Conservation (phyloP, 2,888 invertebrate species). For the Mythimna pallens region DNA sequence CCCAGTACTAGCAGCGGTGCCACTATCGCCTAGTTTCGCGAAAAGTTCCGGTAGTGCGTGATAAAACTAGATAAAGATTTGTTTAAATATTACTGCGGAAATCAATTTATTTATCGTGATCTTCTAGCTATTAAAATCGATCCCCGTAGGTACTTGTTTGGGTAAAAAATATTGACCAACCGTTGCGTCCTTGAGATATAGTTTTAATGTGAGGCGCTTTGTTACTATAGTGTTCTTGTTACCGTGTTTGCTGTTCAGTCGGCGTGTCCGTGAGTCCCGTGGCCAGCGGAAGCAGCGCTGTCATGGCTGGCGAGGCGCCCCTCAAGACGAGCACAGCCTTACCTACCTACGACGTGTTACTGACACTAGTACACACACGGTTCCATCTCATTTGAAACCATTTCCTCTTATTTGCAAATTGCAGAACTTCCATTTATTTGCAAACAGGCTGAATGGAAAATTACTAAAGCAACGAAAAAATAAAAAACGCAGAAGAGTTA, state of each 20-base stretch:
- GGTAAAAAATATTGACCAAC: conserved; percentile 43
- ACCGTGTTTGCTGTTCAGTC: conserved; percentile 61
- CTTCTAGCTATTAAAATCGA: conserved; percentile 44
- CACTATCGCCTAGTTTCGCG: conserved; percentile 31
- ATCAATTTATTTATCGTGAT: conserved; percentile 54
- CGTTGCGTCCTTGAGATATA: conserved; percentile 46
- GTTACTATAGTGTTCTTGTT: conserved; percentile 36
- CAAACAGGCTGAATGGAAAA: conserved; percentile 50
- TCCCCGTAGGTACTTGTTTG: conserved; percentile 38
- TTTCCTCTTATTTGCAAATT: conserved; percentile 72
- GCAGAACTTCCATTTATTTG: conserved; percentile 48
- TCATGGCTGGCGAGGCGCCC: conserved; percentile 87
- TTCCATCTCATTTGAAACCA: conserved; percentile 82
- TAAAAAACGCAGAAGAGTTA: conserved; percentile 16
- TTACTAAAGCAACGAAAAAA: conserved; percentile 28
- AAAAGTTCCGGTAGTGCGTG: conserved; percentile 51
- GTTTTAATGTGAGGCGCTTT: conserved; percentile 23
- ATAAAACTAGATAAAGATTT: conserved; percentile 55
- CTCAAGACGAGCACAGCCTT: conserved; percentile 74
- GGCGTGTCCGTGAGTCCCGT: conserved; percentile 68
- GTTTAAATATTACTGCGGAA: conserved; percentile 52
- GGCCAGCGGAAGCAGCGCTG: conserved; percentile 79
- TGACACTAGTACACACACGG: conserved; percentile 67
- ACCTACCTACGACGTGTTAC: conserved; percentile 66
- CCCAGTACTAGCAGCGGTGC: conserved; percentile 13